Percentiles rank a stretch among this genome's conserved stretches.
Conservation (phyloP, 2,888 invertebrate species). For the Tetrapedia diversipes region DNA sequence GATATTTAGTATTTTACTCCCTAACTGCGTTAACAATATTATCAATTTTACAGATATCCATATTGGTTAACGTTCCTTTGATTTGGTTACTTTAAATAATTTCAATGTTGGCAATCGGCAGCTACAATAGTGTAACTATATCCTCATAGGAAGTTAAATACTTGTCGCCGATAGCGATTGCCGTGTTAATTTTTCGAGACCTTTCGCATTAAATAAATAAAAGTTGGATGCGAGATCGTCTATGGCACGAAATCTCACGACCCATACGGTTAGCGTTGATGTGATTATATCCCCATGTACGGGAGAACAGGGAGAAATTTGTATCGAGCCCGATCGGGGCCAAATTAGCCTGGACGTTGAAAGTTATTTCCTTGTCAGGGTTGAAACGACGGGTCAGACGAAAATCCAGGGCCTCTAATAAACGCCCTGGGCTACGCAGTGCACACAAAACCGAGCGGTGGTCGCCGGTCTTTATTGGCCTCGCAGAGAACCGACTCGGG, state of each 20-base stretch:
- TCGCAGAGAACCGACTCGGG: slow-evolving; percentile 49
- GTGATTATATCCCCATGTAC: slow-evolving; percentile 40
- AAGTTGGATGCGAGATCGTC: neutral
- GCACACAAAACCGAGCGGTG: slow-evolving; percentile 41
- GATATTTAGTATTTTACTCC: too few relatives aligned
- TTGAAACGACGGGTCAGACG: slow-evolving; percentile 67
- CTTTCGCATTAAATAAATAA: neutral
- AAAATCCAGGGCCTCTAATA: slow-evolving; percentile 67
- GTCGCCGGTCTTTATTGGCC: slow-evolving; percentile 68
- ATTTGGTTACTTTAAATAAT: too few relatives aligned
- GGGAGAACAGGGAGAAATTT: slow-evolving; percentile 34
- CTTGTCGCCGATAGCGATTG: too few relatives aligned
- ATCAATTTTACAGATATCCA: too few relatives aligned
- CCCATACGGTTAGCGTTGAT: slow-evolving; percentile 8
- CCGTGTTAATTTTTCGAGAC: too few relatives aligned
- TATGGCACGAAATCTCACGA: slow-evolving; percentile 14
- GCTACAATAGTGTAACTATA: too few relatives aligned
- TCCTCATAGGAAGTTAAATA: too few relatives aligned
- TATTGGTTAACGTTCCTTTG: too few relatives aligned
- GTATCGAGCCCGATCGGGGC: slow-evolving; percentile 49
- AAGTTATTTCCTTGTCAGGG: slow-evolving; percentile 70
- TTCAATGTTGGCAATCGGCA: too few relatives aligned
- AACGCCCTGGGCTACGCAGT: slow-evolving; percentile 62
- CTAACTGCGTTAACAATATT: too few relatives aligned
- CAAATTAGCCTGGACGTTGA: slow-evolving; percentile 60